Evolutionary conservation across 1,140 invertebrate genomes (phyloP).

Genomic region (Trichonephila clavipes): DNA sequence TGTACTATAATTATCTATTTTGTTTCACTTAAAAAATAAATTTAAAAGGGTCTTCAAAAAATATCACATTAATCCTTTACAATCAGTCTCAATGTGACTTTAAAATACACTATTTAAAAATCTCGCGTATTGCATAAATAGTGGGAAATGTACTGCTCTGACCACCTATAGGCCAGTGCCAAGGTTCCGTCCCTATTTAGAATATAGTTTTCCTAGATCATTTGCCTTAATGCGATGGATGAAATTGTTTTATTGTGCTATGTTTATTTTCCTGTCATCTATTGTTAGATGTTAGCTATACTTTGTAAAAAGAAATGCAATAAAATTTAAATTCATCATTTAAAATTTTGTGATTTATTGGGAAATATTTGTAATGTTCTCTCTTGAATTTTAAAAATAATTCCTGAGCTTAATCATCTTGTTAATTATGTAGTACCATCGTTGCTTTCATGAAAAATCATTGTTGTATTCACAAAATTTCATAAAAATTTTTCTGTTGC

Average conservation of each 20-base stretch:
- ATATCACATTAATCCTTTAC: not conserved
- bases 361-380: not conserved
- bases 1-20: not conserved
- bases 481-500: not conserved
- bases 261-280: constrained; percentile 44
- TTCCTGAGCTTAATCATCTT: too few species aligned
- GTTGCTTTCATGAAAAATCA: not conserved
- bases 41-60: too few species aligned
- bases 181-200: constrained; percentile 34
- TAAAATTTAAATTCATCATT: constrained; percentile 39
- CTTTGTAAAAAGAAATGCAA: constrained; percentile 33
- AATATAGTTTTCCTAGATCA: constrained; percentile 46
- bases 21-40: not conserved
- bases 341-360: constrained; percentile 32
- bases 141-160: constrained; percentile 14
- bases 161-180: constrained; percentile 29
- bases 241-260: constrained; percentile 31
- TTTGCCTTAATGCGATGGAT: constrained; percentile 8
- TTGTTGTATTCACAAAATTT: not conserved
- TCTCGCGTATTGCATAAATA: constrained; percentile 20
- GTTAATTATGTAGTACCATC: too few species aligned
- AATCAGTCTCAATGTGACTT: not conserved
- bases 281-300: constrained; percentile 22
- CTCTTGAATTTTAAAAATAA: too few species aligned
- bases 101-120: not conserved